Percentiles rank a stretch among this genome's conserved stretches.
These are phyloP conservation scores for Pseudorectes ferrugineus DNA, from an alignment of 2,113 vertebrate species.

Conservation along the genomic window DNA sequence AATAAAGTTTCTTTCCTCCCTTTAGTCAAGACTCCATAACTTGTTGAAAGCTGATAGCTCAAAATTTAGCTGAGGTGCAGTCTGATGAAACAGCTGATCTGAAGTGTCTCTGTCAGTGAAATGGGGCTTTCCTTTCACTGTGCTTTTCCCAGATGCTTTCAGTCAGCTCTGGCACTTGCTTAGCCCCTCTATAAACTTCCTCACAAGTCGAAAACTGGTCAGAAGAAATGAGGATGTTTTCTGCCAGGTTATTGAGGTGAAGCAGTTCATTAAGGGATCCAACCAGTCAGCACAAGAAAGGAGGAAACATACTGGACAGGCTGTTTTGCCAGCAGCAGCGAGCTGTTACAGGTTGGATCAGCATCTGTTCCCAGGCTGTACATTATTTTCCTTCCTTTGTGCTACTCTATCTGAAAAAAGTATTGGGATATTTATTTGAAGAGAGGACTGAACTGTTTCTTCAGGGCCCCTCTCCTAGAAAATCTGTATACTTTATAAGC, in stretches of 20 bases:
- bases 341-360: neutral
- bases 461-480: neutral
- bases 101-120: neutral
- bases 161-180: neutral
- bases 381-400: neutral
- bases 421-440: fast-evolving
- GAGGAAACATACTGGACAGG: fast-evolving
- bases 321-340: neutral
- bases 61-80: neutral
- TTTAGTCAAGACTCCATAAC: neutral
- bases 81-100: neutral
- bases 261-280: neutral
- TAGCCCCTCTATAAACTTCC: neutral
- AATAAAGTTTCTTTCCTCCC: neutral
- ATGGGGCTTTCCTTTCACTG: neutral
- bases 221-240: neutral
- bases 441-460: neutral
- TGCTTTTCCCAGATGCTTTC: neutral
- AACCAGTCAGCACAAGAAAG: neutral
- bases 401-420: neutral
- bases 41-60: neutral
- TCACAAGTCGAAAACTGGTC: neutral
- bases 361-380: neutral
- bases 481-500: neutral
- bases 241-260: neutral